Evolutionary conservation across 2,797 vertebrate genomes (phyloP).

Genomic region (Eulemur rubriventer): DNA sequence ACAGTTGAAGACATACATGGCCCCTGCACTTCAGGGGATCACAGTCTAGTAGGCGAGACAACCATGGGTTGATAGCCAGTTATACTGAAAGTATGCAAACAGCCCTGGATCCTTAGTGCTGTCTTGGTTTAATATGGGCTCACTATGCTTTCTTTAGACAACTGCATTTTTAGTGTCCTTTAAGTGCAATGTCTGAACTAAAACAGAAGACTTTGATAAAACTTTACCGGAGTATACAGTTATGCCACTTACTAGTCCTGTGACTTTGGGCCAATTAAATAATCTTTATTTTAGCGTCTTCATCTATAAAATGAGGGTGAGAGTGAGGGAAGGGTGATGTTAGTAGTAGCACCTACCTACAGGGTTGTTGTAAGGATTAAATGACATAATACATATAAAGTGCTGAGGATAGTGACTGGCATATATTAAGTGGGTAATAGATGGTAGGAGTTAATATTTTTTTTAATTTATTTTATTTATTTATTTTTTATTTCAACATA

Average conservation of each 20-base stretch:
- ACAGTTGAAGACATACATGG: neutral
- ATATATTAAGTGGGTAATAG: neutral
- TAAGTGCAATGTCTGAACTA: neutral
- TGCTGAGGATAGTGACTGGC: neutral
- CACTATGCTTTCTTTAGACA: neutral
- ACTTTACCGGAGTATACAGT: neutral
- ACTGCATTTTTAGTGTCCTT: neutral
- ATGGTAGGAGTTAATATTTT: neutral
- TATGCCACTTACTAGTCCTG: neutral
- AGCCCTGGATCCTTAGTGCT: neutral
- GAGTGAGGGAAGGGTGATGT: neutral
- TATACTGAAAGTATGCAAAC: neutral
- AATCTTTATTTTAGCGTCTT: constrained; percentile 40
- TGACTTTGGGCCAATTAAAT: neutral
- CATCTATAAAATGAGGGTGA: neutral
- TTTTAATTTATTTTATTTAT: too few relatives aligned
- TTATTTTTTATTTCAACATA: too few relatives aligned
- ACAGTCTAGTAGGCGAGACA: neutral
- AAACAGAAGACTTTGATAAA: neutral
- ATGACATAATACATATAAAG: neutral
- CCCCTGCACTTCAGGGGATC: neutral
- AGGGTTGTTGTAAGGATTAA: neutral
- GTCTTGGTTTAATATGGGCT: neutral
- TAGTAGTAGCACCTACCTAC: neutral
- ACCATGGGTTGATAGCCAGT: neutral